phyloP scores from a whole-genome alignment of 2,888 invertebrate species.

The Heliconius hortense region DNA sequence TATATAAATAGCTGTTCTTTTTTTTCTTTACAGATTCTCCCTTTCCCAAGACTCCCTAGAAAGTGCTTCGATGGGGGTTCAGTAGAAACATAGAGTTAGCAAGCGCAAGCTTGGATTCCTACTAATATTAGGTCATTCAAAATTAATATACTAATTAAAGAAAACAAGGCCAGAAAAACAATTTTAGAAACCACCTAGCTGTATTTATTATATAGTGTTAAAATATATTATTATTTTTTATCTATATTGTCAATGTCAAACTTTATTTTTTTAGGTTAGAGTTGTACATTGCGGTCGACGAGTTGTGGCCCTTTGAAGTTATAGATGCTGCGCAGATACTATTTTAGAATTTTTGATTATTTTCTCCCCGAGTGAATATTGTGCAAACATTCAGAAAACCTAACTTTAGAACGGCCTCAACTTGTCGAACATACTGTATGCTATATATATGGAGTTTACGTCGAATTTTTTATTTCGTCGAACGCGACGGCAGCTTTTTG shows the following conservation, averaged over 20 bases:
- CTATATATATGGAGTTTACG: background rate
- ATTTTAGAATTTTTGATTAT: background rate
- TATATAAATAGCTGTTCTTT: background rate
- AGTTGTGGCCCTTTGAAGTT: no score
- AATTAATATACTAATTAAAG: constrained; percentile 30
- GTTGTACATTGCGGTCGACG: background rate
- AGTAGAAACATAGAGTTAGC: constrained; percentile 32
- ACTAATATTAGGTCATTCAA: constrained; percentile 65
- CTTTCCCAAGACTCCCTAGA: constrained; percentile 59
- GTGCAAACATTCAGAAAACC: no score
- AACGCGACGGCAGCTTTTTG: constrained; percentile 14
- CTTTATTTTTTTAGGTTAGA: background rate
- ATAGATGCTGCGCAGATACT: no score
- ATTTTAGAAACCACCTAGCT: constrained; percentile 19
- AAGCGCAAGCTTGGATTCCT: constrained; percentile 59
- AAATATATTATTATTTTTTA: background rate
- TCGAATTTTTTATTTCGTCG: background rate
- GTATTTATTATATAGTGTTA: constrained; percentile 23
- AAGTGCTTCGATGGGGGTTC: constrained; percentile 75
- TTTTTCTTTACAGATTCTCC: background rate
- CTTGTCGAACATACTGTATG: no score
- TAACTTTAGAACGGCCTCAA: no score
- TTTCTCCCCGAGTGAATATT: no score
- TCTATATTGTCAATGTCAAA: background rate
- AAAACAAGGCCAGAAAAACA: constrained; percentile 24